Evolutionary conservation across 2,797 vertebrate species (phyloP), one percentile per base, ranked within the genome.

Genomic region (Oceanodroma leucorhoa): DNA sequence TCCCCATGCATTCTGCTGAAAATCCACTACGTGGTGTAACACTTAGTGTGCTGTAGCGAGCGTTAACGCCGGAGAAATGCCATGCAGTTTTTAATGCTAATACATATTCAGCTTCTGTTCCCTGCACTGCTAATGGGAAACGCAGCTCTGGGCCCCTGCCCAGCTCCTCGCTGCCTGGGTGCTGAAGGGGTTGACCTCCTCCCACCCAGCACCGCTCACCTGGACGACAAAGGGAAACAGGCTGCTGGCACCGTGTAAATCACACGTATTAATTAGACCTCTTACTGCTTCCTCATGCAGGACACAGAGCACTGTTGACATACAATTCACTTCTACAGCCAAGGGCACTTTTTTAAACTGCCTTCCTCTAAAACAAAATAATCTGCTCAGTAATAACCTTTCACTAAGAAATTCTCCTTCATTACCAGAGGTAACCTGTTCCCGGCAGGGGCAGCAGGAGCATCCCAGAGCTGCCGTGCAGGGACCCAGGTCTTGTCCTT

Each of bases 331-430:
- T 46, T 21, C 72, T 29, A 41, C 53, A 80, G 9, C 38, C 69
- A 91, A 89, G 62, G 87, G 76, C 94, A 95, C 82, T 89, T 85
- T 78, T 32, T 50, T 5, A 32, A 79, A 76, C 36, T 34, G 40
- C 57, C 29, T 72, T 57, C 64, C 82, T 67, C 83, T 55, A 21
- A 29, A 87, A 29, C 45, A 75, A 50, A 76, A 78, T 23, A 8
- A 89, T 27, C 41, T 76, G 46, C 89, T 69, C 23, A 6, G 82
- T 58, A 78, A 83, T 6, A 78, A 94, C 65, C 72, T 89, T 93
- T 64, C 41, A 9, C 27, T 16, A 22, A 51, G 65, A 61, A 89
- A 69, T 61, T 81, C 91, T 66, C 75, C 89, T 81, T 57, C 57
- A 5, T 36, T 4, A 38, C 30, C 62, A 46, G 89, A 14, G 0